Conservation (phyloP, 2,888 invertebrate species). For the Eudemis profundana region DNA sequence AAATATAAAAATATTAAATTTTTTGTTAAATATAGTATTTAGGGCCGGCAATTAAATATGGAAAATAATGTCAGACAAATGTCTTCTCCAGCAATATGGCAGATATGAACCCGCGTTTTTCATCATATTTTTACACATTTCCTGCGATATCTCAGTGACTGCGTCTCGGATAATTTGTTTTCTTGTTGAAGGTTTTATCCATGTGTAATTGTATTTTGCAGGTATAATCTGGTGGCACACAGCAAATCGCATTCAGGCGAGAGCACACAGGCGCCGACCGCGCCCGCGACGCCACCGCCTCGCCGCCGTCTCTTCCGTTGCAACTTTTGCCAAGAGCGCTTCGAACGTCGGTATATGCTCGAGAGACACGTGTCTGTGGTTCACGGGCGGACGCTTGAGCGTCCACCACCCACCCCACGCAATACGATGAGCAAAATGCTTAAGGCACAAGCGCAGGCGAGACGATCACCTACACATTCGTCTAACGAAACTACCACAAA, state of each 20-base stretch:
- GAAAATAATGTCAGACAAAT: too few relatives aligned
- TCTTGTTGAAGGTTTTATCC: too few relatives aligned
- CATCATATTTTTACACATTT: too few relatives aligned
- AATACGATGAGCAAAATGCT: constrained; percentile 84
- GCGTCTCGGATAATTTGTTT: too few relatives aligned
- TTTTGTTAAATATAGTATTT: too few relatives aligned
- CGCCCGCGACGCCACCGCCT: constrained; percentile 49
- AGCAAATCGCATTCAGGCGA: constrained; percentile 67
- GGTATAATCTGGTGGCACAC: constrained; percentile 81
- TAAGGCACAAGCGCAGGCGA: constrained; percentile 74
- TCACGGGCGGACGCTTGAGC: constrained; percentile 78
- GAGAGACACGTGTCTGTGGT: constrained; percentile 74
- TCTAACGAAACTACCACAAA: constrained; percentile 41
- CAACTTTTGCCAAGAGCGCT: constrained; percentile 75
- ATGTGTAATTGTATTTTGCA: constrained; percentile 44
- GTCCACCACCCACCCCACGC: constrained; percentile 77
- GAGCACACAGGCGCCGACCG: constrained; percentile 40
- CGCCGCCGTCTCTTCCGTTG: constrained; percentile 75
- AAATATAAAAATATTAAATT: too few relatives aligned
- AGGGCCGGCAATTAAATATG: too few relatives aligned
- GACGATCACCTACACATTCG: constrained; percentile 41
- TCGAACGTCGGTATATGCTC: constrained; percentile 77
- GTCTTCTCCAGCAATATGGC: too few relatives aligned
- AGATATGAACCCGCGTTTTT: too few relatives aligned
- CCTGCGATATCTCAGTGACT: too few relatives aligned